These are phyloP conservation scores for Chrysolina oricalcia DNA, from an alignment of 2,888 invertebrate genomes.

Conservation along the genomic window DNA sequence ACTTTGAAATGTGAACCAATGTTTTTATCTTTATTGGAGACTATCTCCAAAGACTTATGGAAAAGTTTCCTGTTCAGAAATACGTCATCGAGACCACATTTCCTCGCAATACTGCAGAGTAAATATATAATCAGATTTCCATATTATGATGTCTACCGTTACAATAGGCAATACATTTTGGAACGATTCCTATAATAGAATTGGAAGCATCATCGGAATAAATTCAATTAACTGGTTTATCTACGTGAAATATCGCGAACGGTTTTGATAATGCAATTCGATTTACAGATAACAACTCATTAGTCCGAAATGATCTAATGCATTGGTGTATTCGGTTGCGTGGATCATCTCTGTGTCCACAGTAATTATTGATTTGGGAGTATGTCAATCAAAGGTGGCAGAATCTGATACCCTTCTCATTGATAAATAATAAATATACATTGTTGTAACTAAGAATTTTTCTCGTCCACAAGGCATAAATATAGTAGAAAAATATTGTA, in stretches of 20 bases:
- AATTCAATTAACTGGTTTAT: slow-evolving; percentile 42
- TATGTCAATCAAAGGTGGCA: too few species aligned
- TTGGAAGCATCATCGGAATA: not conserved
- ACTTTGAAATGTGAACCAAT: too few species aligned
- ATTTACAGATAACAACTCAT: slow-evolving; percentile 44
- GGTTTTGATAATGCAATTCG: slow-evolving; percentile 38
- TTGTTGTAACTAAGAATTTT: too few species aligned
- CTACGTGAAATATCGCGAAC: slow-evolving; percentile 30
- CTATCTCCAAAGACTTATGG: too few species aligned
- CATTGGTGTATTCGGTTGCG: slow-evolving; percentile 27
- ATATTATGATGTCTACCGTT: not conserved
- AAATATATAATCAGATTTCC: not conserved
- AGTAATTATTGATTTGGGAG: not conserved
- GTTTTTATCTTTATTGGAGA: too few species aligned
- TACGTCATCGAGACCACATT: not conserved
- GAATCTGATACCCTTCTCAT: too few species aligned
- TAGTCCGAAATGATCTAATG: slow-evolving; percentile 38
- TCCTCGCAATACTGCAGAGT: not conserved
- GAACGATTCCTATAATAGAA: not conserved
- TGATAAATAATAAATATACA: too few species aligned
- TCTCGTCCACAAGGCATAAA: too few species aligned
- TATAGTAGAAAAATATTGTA: too few species aligned
- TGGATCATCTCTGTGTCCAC: not conserved
- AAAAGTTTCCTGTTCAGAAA: too few species aligned
- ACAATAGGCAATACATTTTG: not conserved